These are phyloP conservation scores for Apamea anceps DNA, from an alignment of 2,888 invertebrate genomes.

Conservation along the genomic window DNA sequence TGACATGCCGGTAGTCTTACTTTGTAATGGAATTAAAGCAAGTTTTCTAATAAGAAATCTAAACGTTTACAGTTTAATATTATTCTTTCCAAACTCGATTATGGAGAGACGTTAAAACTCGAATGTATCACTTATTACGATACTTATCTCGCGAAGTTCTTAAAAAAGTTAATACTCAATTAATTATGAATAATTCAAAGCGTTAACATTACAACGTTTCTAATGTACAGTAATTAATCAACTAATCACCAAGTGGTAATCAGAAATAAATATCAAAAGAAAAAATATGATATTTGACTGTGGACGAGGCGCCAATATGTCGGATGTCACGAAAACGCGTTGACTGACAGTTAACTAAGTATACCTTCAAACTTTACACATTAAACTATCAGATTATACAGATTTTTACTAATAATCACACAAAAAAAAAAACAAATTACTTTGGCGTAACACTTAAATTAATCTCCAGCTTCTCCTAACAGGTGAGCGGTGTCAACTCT, in stretches of 20 bases:
- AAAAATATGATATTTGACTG: constrained; percentile 30
- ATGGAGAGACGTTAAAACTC: constrained; percentile 23
- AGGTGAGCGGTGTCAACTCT: constrained; percentile 72
- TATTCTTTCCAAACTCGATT: constrained; percentile 41
- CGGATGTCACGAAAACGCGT: constrained; percentile 23
- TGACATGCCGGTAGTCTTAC: constrained; percentile 34
- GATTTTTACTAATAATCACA: constrained; percentile 31
- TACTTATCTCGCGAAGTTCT: constrained; percentile 42
- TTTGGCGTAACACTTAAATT: constrained; percentile 38
- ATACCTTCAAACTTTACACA: constrained; percentile 26
- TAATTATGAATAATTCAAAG: constrained; percentile 58
- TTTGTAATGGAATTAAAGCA: constrained; percentile 43
- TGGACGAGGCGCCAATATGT: constrained; percentile 35
- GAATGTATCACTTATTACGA: constrained; percentile 35
- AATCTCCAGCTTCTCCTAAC: constrained; percentile 27
- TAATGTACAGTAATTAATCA: constrained; percentile 60
- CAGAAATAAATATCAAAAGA: constrained; percentile 43
- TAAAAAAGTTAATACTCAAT: constrained; percentile 49
- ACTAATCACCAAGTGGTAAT: constrained; percentile 49
- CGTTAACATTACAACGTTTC: constrained; percentile 47
- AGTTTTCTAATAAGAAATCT: constrained; percentile 33
- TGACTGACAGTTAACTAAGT: constrained; percentile 47
- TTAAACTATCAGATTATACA: constrained; percentile 19
- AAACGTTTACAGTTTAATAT: constrained; percentile 30
- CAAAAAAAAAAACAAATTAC: constrained; percentile 32